phyloP scores from a whole-genome alignment of 1,140 invertebrate genomes.

The Drosophila repletoides region DNA sequence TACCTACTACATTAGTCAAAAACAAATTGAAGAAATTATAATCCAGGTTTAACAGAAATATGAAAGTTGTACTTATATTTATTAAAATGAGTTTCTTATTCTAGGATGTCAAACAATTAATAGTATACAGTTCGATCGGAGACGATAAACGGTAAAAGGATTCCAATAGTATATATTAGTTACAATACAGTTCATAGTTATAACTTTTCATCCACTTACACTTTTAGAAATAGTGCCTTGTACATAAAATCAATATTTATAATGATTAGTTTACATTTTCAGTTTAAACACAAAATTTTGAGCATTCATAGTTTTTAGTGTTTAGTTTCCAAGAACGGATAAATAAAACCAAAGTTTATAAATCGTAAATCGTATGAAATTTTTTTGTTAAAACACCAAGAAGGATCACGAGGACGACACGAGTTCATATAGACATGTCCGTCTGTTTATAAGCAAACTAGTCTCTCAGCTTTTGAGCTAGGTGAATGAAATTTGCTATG shows the following conservation, averaged over 20 bases:
- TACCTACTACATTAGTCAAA: constrained; percentile 35
- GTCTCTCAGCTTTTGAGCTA: too few relatives aligned
- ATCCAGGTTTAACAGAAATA: neutral
- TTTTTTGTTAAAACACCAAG: constrained; percentile 5
- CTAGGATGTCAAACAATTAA: too few relatives aligned
- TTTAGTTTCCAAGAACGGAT: constrained; percentile 3
- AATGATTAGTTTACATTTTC: constrained; percentile 15
- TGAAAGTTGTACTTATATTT: too few relatives aligned
- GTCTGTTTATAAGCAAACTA: too few relatives aligned
- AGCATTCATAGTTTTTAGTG: constrained; percentile 18
- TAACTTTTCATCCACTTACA: constrained; percentile 15
- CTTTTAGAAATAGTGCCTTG: constrained; percentile 41
- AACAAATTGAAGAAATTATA: constrained; percentile 55
- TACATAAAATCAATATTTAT: constrained; percentile 44
- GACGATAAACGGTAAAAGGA: too few relatives aligned
- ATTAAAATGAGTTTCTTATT: too few relatives aligned
- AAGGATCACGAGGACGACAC: too few relatives aligned
- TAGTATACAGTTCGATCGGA: too few relatives aligned
- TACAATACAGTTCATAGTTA: neutral
- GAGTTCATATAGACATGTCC: too few relatives aligned
- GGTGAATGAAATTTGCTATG: too few relatives aligned
- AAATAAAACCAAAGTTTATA: constrained; percentile 43
- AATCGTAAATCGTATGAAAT: constrained; percentile 21
- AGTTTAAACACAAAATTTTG: constrained; percentile 6
- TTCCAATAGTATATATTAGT: too few relatives aligned